Base-by-base conservation (phyloP, 2,797 vertebrate species). In the Decapterus maruadsi region DNA sequence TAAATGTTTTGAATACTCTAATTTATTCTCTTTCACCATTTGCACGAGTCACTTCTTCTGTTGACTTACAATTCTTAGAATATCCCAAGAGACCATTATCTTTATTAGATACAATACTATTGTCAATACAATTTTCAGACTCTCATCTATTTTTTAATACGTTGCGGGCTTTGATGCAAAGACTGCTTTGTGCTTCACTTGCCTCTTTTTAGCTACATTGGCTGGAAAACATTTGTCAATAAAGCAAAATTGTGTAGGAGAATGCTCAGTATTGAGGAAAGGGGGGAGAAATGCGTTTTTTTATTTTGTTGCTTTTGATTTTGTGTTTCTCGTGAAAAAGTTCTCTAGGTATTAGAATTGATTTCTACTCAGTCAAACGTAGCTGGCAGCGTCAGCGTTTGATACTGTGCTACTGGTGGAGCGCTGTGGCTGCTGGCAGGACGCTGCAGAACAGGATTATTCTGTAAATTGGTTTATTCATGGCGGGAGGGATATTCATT, bases 381-480 rank as follows among this genome's bases (percentile, higher is more conserved):
- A 34, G 31, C 31, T 34, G 31, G 31, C 31, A 34, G 31, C 31
- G 31, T 34, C 31, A 34, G 31, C 31, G 31, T 34, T 34, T 40
- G 40, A 60, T 50, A 6, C 4, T 8, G 17, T 31, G 38, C 36
- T 13, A 13, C n/a, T n/a, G 19, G 9, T 60, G 22, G n/a, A 34
- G 19, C 0, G 9, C 55, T 50, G 20, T 22, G 38, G 62, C 61
- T 62, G 51, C 58, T 58, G 67, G 69, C 76, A 48, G 5, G 34
- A 63, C 38, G 9, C 51, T n/a, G 22, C 45, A 58, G 4, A 22
- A 62, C 54, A 36, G 61, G 56, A 65, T 80, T 68, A 60, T 31
- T 73, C 17, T 53, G 71, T 73, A 73, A 86, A 84, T 75, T 70
- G 81, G 68, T 78, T 86, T 78, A 78, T 75, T 81, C 17, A 26